These are phyloP conservation scores for Biston betularia DNA, from an alignment of 2,888 invertebrate species.

Conservation along the genomic window DNA sequence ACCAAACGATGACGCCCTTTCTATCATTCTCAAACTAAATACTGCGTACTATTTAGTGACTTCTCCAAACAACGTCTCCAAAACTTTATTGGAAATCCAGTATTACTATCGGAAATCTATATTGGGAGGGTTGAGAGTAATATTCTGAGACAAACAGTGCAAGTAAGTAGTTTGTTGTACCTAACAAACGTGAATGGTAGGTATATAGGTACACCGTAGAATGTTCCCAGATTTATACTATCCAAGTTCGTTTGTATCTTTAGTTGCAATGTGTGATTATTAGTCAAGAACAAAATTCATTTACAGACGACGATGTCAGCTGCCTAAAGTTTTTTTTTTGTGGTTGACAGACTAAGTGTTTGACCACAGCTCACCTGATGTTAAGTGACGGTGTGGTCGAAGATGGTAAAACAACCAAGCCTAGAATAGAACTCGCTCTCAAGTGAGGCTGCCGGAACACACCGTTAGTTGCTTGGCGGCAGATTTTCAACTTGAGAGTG, in stretches of 20 bases:
- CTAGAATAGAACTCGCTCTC: too few species aligned
- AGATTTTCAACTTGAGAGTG: too few species aligned
- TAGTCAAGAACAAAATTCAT: background rate
- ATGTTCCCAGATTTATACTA: slow-evolving; percentile 7
- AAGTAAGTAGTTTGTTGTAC: slow-evolving; percentile 35
- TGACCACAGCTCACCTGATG: too few species aligned
- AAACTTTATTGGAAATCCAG: slow-evolving; percentile 33
- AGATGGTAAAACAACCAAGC: too few species aligned
- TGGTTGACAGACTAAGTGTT: too few species aligned
- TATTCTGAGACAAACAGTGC: slow-evolving; percentile 39
- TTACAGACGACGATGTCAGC: background rate
- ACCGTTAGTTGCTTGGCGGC: too few species aligned
- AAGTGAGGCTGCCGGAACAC: too few species aligned
- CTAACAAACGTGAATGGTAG: slow-evolving; percentile 15
- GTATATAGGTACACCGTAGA: slow-evolving; percentile 15
- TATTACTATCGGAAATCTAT: slow-evolving; percentile 43
- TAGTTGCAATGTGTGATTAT: background rate
- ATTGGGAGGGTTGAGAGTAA: slow-evolving; percentile 34
- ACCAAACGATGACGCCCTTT: too few species aligned
- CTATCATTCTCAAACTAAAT: too few species aligned
- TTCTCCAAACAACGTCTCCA: background rate
- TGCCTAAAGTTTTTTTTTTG: too few species aligned
- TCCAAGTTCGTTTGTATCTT: background rate
- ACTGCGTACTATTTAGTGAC: background rate
- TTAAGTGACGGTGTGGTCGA: too few species aligned